These are phyloP conservation scores for Thamnophis elegans DNA, from an alignment of 2,797 vertebrate species.

Conservation along the genomic window DNA sequence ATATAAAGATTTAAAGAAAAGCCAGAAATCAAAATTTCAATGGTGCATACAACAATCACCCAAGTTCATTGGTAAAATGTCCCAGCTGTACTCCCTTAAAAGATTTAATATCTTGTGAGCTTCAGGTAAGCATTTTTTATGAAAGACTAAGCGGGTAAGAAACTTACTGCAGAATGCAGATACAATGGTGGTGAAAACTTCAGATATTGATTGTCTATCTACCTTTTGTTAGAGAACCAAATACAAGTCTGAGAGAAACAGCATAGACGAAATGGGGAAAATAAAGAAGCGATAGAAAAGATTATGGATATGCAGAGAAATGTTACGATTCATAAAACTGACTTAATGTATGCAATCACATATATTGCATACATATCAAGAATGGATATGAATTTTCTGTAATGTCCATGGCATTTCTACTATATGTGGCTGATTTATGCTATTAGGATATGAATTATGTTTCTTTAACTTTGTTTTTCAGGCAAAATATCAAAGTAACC, in stretches of 20 bases:
- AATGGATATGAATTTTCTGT: background rate
- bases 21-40: background rate
- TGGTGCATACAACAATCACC: background rate
- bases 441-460: background rate
- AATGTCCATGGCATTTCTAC: background rate
- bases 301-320: no score
- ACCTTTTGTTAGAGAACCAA: background rate
- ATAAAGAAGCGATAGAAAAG: background rate
- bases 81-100: background rate
- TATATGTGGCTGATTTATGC: background rate
- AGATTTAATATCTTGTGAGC: background rate
- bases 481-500: conserved; percentile 87
- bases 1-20: background rate
- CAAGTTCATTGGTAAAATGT: background rate
- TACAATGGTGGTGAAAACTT: background rate
- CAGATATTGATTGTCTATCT: background rate
- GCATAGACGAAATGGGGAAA: background rate
- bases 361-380: background rate
- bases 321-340: background rate
- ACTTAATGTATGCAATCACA: background rate
- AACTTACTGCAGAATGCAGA: background rate
- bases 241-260: background rate
- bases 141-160: background rate
- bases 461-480: conserved; percentile 55
- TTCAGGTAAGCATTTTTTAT: background rate